Base-by-base conservation (phyloP, 2,113 vertebrate species). In the Acanthisitta chloris region DNA sequence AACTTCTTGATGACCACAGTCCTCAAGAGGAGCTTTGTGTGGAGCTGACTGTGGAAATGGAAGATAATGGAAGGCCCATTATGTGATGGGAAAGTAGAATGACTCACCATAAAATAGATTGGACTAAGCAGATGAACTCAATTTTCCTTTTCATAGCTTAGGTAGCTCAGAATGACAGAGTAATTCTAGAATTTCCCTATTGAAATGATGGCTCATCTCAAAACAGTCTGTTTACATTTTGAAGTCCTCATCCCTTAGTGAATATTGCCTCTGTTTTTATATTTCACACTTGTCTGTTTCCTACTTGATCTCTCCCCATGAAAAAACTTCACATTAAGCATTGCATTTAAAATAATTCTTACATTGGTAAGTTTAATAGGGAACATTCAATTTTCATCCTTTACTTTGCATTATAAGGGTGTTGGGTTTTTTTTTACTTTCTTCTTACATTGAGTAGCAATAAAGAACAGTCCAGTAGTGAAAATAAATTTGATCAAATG, bases 61-160 rank as follows among this genome's bases (percentile, higher is more conserved):
- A 92, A 86, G 36, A 88, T 88, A 95, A 94, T 49, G 73, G 66
- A 89, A 33, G 20, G 9, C 23, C 20, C 26, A 45, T 89, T 95
- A 95, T 94, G 18, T 73, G 54, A 79, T 34, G 42, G 54, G n/a
- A 87, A 82, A 94, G 87, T 49, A 26, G 58, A 92, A 87, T 89
- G 45, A 89, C 49, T 97, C 43, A 65, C 66, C 91, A 34, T 72
- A 43, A 92, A 92, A 72, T 57, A 72, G 65, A 92, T 79, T 91
- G 66, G 57, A 55, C 40, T 76, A 72, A 76, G 57, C 31, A 69
- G 55, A 79, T 51, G 33, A n/a, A 78, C 29, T 66, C 55, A 45
- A 43, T 71, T 89, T 81, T 83, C 72, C 59, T 70, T 83, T 94
- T 86, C 62, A 48, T 74, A 48, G 21, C 55, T 88, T 79, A 77